These are phyloP conservation scores for Heliconius nattereri DNA, from an alignment of 1,140 invertebrate species.

Conservation along the genomic window DNA sequence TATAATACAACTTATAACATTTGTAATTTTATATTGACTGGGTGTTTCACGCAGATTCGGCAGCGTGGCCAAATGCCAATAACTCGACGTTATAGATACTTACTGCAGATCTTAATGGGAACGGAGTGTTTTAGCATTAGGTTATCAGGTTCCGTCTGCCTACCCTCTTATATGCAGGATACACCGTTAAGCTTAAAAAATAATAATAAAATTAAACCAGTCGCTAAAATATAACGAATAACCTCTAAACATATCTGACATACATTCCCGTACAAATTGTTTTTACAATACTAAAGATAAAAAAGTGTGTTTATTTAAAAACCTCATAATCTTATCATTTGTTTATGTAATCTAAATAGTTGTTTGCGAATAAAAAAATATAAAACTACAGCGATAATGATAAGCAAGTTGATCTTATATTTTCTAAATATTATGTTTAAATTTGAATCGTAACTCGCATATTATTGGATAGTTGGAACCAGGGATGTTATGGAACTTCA, in stretches of 20 bases:
- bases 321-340: conserved; percentile 34
- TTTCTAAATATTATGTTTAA: conserved; percentile 3
- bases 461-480: no score
- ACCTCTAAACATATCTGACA: conserved; percentile 23
- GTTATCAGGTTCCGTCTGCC: no score
- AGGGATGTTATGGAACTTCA: no score
- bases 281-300: conserved; percentile 32
- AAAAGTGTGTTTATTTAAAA: conserved; percentile 37
- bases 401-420: conserved; percentile 12
- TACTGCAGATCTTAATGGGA: no score
- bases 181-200: neutral
- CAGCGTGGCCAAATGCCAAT: no score
- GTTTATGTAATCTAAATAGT: conserved; percentile 41
- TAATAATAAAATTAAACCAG: neutral
- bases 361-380: conserved; percentile 35
- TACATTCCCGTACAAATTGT: conserved; percentile 29
- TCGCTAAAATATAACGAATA: conserved; percentile 3
- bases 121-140: no score
- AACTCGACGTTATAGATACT: no score
- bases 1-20: neutral
- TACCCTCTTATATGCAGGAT: no score
- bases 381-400: conserved; percentile 26
- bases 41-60: no score
- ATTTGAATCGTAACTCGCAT: neutral
- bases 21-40: neutral